Evolutionary conservation across 2,797 vertebrate species (phyloP), one percentile per base, ranked within the genome.

Genomic region (Enteromius radiatus): DNA sequence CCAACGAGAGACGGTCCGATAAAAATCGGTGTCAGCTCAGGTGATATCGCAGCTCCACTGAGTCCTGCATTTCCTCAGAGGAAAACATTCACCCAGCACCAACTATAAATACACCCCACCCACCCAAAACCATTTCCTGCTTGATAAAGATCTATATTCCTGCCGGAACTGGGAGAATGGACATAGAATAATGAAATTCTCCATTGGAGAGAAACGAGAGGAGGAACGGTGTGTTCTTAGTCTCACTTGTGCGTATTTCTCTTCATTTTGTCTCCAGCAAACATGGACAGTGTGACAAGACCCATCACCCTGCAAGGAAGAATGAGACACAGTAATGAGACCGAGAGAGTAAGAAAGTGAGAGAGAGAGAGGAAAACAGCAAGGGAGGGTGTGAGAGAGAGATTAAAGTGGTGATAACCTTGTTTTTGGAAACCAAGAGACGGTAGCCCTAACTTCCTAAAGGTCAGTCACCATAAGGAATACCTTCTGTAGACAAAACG

Each of bases 111-210:
- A 80, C 54, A 81, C 68, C 67, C 68, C 84, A 67, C 74, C 79
- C 74, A 73, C 54, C 76, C 68, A 31, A 54, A 71, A 69, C 61
- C 74, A 82, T 81, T 75, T 82, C 84, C 80, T 77, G 64, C 38
- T 65, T 41, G 80, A 85, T 85, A 78, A 82, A 85, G 80, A 85
- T 85, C 84, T 85, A 78, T 85, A 56, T 78, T 71, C 74, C 80
- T 82, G 56, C 68, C 2, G 23, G 52, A 61, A 78, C 61, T 65
- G 74, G 49, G 56, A 77, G 84, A 81, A 82, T 67, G 77, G 74
- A 75, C 61, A 33, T 33, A 67, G 61, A 83, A 79, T 83, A 79
- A 86, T 83, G 64, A 86, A 83, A 86, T 63, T 61, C 43, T 76
- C 69, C n/a, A 61, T 52, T 28, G 63, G 70, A 76, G 65, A 69